Base-by-base conservation (phyloP, 2,888 invertebrate species). In the Drosophila ezoana region DNA sequence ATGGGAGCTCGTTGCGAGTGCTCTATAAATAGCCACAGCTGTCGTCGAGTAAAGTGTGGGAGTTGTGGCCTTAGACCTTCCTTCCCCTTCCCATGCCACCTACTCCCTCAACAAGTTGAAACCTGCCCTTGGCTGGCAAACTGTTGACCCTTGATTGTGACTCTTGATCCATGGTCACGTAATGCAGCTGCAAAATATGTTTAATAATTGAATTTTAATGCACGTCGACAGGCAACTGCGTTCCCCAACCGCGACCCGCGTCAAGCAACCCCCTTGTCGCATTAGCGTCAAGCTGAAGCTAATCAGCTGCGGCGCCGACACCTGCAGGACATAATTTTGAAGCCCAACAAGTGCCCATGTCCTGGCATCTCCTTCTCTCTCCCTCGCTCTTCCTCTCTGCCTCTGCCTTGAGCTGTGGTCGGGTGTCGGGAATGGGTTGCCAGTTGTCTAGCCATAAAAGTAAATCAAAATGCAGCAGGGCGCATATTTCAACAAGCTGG, bases 401-500 rank as follows among this genome's bases (percentile, higher is more conserved):
- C 16, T 59, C 33, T 14, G 11, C n/a, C 20, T 16, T 37, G 44
- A 44, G 54, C 44, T 23, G 16, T 14, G 28, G 53, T 43, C 41
- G 33, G 43, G 18, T 20, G 43, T 14, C n/a, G 35, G 44, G 20
- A 20, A 6, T 45, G 64, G 41, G 16, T 35, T 64, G 64, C 60
- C 72, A 61, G 52, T 68, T 78, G 75, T 85, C 81, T 85, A 69
- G 84, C 82, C 80, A 78, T 86, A 80, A 78, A 78, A 84, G 82
- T 85, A 84, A 85, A 85, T 85, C 84, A 86, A 82, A 86, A 81
- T 82, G 83, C 83, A 83, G 66, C 72, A 75, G 58, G 69, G 77
- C 66, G 71, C 69, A 78, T 73, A 71, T 79, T 81, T 77, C 77
- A 63, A 28, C 71, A 47, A 53, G 56, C 52, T 47, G 41, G 44